phyloP scores from a whole-genome alignment of 1,140 invertebrate genomes.

The Megalopta genalis region DNA sequence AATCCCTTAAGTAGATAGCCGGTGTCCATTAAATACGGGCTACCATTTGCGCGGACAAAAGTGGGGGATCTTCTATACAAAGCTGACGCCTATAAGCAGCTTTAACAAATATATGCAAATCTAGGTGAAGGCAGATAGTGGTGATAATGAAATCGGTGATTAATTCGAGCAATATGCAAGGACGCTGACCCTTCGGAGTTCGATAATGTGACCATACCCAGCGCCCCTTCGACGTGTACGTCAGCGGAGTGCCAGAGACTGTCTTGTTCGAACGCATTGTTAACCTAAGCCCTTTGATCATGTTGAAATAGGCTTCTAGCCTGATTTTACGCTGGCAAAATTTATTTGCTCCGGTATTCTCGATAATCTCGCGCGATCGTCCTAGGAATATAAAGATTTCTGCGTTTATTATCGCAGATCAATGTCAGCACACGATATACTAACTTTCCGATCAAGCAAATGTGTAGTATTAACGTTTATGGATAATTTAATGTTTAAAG shows the following conservation, averaged over 20 bases:
- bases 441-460: too few relatives aligned
- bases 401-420: too few relatives aligned
- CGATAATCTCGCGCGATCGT: too few relatives aligned
- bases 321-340: neutral
- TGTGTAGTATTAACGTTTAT: too few relatives aligned
- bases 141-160: constrained; percentile 27
- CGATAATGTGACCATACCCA: constrained; percentile 18
- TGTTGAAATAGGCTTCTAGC: neutral
- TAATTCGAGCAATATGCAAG: constrained; percentile 26
- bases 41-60: neutral
- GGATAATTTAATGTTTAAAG: too few relatives aligned
- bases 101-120: constrained; percentile 28
- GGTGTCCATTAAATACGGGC: neutral
- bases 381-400: too few relatives aligned
- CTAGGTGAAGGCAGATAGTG: neutral
- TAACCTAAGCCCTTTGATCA: constrained; percentile 31
- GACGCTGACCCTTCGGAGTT: neutral
- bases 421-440: too few relatives aligned
- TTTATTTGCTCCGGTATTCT: too few relatives aligned
- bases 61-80: neutral
- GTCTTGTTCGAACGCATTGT: constrained; percentile 23
- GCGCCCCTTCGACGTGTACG: neutral
- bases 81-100: neutral
- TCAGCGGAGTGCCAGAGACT: neutral
- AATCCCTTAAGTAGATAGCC: neutral